Evolutionary conservation across 2,797 vertebrate species (phyloP), one percentile per base, ranked within the genome.

Genomic region (Chrosomus eos): DNA sequence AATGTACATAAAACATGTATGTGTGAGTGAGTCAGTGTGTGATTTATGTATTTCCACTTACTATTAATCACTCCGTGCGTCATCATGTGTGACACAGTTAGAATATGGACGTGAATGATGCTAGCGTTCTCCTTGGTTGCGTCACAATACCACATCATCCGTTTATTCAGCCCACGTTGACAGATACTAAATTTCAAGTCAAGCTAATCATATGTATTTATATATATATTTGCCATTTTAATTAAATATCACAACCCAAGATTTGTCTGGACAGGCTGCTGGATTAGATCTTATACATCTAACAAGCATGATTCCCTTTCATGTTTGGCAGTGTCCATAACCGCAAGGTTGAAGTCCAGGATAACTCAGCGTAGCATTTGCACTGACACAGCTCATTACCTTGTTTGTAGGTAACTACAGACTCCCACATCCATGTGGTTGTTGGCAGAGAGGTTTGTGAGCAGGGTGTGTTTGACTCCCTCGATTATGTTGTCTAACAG

Each of bases 341-440:
- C 38, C 68, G 45, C 83, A 85, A 85, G 77, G 83, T 85, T 79
- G 77, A 80, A 66, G 68, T 85, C 77, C 83, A 85, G 83, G 68
- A 85, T 68, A 85, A 80, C 76, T 28, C 68, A 53, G 31, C 31
- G 51, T 66, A 80, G 58, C 83, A 51, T 73, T 80, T 80, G 68
- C 83, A 53, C 58, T 73, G 58, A 55, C 76, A 73, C 45, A 85
- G 55, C 83, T 85, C 83, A 85, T 85, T 85, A 85, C 83, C 76
- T 85, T 85, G 83, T 80, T 85, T n/a, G n/a, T n/a, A n/a, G n/a
- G n/a, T 85, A 80, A 80, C 83, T n/a, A 79, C 83, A 80, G 67
- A 80, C 68, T 73, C 68, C 76, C 83, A 80, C 67, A 1, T 72
- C 68, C 68, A 71, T 78, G 75, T 70, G 82, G 36, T 79, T 79